These are phyloP conservation scores for Cyrtodaria siliqua DNA, from an alignment of 2,888 invertebrate genomes.

Conservation along the genomic window DNA sequence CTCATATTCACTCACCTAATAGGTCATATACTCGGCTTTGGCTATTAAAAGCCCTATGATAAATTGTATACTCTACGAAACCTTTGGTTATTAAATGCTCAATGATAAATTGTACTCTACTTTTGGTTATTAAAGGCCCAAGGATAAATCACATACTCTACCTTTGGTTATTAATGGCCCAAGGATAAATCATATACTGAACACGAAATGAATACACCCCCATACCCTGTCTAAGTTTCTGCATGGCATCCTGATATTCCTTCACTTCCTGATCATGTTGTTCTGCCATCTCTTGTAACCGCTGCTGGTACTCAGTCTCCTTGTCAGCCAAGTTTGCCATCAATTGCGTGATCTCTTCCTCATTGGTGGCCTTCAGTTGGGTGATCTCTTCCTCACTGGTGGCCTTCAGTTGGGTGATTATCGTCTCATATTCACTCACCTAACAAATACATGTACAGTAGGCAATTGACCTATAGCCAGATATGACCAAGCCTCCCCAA, in stretches of 20 bases:
- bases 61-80: no score
- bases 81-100: no score
- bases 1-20: conserved; percentile 46
- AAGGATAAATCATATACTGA: no score
- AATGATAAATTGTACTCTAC: no score
- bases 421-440: conserved; percentile 40
- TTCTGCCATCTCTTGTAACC: conserved; percentile 42
- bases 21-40: no score
- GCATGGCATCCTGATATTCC: conserved; percentile 61
- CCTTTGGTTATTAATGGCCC: no score
- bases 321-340: conserved; percentile 29
- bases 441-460: no score
- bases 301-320: conserved; percentile 34
- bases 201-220: background rate
- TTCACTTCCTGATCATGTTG: conserved; percentile 64
- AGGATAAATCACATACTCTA: no score
- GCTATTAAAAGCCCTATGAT: no score
- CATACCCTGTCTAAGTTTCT: conserved; percentile 64
- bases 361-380: conserved; percentile 41
- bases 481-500: no score
- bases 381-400: conserved; percentile 50
- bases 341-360: conserved; percentile 48
- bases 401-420: conserved; percentile 30
- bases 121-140: no score
- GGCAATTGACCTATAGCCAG: no score